Evolutionary conservation across 1,140 invertebrate species (phyloP).

Genomic region (Choristoneura fumiferana): DNA sequence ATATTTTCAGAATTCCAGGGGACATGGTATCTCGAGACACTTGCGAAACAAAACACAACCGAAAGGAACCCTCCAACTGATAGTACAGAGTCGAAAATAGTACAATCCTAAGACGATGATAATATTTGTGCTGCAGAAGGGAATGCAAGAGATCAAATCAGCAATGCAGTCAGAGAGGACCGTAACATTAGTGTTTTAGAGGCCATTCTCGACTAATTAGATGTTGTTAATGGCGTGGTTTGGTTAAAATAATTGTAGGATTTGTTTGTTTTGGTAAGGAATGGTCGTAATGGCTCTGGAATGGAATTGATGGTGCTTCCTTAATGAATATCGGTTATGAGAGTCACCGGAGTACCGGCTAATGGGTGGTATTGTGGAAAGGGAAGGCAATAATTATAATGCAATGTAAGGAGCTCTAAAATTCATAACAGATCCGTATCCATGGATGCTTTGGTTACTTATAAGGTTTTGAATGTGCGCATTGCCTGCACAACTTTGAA

Average conservation of each 20-base stretch:
- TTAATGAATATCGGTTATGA: constrained; percentile 74
- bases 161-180: constrained; percentile 25
- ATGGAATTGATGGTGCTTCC: constrained; percentile 67
- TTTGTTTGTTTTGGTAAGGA: constrained; percentile 73
- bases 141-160: constrained; percentile 38
- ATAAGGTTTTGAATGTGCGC: too few species aligned
- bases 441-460: not conserved
- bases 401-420: not conserved
- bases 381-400: constrained; percentile 9
- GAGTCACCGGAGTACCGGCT: constrained; percentile 44
- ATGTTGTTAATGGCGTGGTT: constrained; percentile 29
- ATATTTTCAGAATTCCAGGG: constrained; percentile 71
- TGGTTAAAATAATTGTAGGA: constrained; percentile 68
- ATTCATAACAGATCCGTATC: not conserved
- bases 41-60: constrained; percentile 32
- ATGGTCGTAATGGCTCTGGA: constrained; percentile 69
- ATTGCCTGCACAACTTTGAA: too few species aligned
- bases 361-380: constrained; percentile 27
- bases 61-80: constrained; percentile 32
- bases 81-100: constrained; percentile 36
- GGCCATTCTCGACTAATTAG: constrained; percentile 35
- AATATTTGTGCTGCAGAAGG: constrained; percentile 38
- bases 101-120: constrained; percentile 23
- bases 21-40: constrained; percentile 49
- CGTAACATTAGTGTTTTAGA: constrained; percentile 41